Evolutionary conservation across 2,888 invertebrate genomes (phyloP).

Genomic region (Pollenia labialis): DNA sequence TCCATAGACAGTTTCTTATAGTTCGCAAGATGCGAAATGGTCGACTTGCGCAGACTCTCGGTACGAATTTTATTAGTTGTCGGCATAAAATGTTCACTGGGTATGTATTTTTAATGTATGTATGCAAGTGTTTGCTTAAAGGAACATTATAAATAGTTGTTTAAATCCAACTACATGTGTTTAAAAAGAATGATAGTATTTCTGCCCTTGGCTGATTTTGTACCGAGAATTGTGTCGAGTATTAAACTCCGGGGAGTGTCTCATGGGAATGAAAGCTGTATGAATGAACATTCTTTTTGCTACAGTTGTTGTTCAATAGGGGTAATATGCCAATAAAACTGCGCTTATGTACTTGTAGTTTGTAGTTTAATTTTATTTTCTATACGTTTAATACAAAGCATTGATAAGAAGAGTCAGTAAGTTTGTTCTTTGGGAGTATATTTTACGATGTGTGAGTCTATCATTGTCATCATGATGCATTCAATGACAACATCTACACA

Average conservation of each 20-base stretch:
- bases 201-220: constrained; percentile 58
- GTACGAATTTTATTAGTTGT: too few relatives aligned
- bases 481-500: constrained; percentile 35
- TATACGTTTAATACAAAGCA: constrained; percentile 32
- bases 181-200: constrained; percentile 49
- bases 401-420: constrained; percentile 35
- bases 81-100: too few relatives aligned
- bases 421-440: not conserved
- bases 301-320: constrained; percentile 32
- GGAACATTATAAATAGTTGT: constrained; percentile 23
- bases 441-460: constrained; percentile 61
- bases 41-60: too few relatives aligned
- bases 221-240: constrained; percentile 39
- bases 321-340: constrained; percentile 70
- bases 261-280: constrained; percentile 56
- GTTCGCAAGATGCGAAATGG: too few relatives aligned
- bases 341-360: constrained; percentile 48
- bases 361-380: constrained; percentile 58
- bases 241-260: constrained; percentile 66
- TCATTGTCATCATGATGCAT: constrained; percentile 67
- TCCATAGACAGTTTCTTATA: too few relatives aligned
- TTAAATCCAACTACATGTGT: constrained; percentile 3
- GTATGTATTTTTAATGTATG: not conserved
- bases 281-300: constrained; percentile 32
- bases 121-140: constrained; percentile 6